Percentiles rank a stretch among this genome's conserved stretches.
Conservation (phyloP, 2,888 invertebrate genomes). For the Deilephila porcellus region DNA sequence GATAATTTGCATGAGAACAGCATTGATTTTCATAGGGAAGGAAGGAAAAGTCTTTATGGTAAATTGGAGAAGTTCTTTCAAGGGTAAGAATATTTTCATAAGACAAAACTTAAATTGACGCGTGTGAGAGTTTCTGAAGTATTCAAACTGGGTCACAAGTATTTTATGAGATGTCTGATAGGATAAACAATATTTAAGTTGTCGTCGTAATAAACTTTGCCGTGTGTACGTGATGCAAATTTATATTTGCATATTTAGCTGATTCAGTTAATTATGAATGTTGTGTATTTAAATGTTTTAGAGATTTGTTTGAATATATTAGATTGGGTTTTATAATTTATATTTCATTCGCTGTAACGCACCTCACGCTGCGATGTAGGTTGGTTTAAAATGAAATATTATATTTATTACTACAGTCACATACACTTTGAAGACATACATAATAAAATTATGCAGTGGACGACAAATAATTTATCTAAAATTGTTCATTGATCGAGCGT, state of each 20-base stretch:
- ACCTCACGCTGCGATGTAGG: too few species aligned
- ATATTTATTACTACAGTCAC: too few species aligned
- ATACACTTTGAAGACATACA: neutral
- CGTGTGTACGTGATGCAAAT: neutral
- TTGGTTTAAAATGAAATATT: too few species aligned
- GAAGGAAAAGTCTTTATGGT: constrained; percentile 85
- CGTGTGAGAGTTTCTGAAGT: neutral
- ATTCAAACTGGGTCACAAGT: neutral
- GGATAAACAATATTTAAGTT: too few species aligned
- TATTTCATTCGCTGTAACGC: too few species aligned
- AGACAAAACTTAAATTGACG: neutral
- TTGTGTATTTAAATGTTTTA: neutral
- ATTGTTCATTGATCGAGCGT: too few species aligned
- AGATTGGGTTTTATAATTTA: too few species aligned
- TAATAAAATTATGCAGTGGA: too few species aligned
- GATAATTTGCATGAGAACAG: constrained; percentile 58
- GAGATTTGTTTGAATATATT: neutral
- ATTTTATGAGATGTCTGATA: neutral
- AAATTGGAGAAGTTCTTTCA: constrained; percentile 87
- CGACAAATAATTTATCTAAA: too few species aligned
- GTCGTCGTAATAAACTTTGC: neutral
- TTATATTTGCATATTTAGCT: neutral
- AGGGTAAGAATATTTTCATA: constrained; percentile 77
- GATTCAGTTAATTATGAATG: neutral
- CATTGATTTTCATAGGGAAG: constrained; percentile 84